Evolutionary conservation across 2,113 vertebrate genomes (phyloP), one percentile per base, ranked within the genome.

Genomic region (Labrus mixtus): DNA sequence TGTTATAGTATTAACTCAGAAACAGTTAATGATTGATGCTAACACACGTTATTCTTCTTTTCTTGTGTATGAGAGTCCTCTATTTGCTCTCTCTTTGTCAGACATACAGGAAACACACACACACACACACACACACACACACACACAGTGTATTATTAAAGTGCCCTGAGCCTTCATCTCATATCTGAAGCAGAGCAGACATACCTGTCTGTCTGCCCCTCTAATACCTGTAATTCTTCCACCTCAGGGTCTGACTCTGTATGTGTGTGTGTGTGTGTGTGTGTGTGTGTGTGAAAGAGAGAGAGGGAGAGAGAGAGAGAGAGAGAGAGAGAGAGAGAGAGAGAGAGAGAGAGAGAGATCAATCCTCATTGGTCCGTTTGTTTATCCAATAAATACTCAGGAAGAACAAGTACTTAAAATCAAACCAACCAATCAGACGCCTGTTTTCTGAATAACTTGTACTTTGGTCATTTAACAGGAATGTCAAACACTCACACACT

Each of bases 131-230:
- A 60, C 46, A 67, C 39, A 58, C 66, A 48, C 79, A 60, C 60
- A 60, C 54, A 73, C 62, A 67, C 61, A 67, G 29, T 59, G 4
- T 60, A 25, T 77, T 79, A 77, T 79, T 82, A 79, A 81, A 84
- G 48, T n/a, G 48, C 48, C 48, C 19, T 8, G 5, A 78, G 83
- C 67, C 66, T 73, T 76, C 60, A 69, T 75, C 48, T 83, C 71
- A 86, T 79, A 79, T 81, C 45, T 77, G 68, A 73, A 58, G 67
- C 64, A 56, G 57, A 53, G 29, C 60, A 84, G 78, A 88, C 84
- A 78, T 86, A 89, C 75, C 78, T 80, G 83, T 76, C 75, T 84
- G 83, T 86, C 85, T 76, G 81, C 68, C 48, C 6, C 59, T 68
- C 65, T 84, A 82, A 88, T 80, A 80, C 81, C 76, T 80, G 68